A percentile compares a stretch with the other conserved stretches of the same genome.
These are phyloP conservation scores for Trichosurus vulpecula DNA, from an alignment of 2,797 vertebrate species.

Conservation along the genomic window DNA sequence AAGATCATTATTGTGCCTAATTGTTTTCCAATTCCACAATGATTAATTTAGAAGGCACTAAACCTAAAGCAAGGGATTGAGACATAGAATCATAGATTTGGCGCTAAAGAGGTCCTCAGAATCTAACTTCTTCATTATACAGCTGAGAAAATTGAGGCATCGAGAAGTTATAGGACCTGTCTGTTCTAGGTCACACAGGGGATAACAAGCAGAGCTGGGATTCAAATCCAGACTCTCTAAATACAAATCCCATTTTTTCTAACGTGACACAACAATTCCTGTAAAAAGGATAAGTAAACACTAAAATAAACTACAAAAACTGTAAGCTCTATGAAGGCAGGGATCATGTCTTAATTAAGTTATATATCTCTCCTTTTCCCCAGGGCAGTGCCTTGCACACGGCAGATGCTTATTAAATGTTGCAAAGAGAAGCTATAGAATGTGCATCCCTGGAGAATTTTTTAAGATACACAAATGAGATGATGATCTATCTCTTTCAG, in stretches of 20 bases:
- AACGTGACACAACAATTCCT: not conserved
- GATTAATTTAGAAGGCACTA: not conserved
- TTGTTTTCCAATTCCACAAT: not conserved
- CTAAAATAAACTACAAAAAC: not conserved
- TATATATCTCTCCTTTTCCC: fast-evolving
- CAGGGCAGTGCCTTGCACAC: not conserved
- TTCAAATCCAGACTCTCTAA: not conserved
- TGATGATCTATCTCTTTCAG: not conserved
- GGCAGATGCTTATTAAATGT: not conserved
- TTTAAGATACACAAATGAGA: not conserved
- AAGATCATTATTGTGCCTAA: not conserved
- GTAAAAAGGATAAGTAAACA: not conserved
- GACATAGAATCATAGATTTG: not conserved
- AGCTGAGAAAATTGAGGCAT: not conserved
- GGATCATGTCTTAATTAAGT: not conserved
- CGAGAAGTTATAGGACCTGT: not conserved
- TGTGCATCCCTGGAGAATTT: not conserved
- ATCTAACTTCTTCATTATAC: not conserved
- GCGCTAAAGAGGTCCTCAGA: not conserved
- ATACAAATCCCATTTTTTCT: not conserved
- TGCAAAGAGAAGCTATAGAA: not conserved
- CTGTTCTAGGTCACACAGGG: not conserved
- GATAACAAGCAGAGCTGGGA: not conserved
- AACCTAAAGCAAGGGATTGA: not conserved
- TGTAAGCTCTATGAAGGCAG: not conserved